phyloP scores from a whole-genome alignment of 1,140 invertebrate genomes.

The Melipona quadrifasciata region DNA sequence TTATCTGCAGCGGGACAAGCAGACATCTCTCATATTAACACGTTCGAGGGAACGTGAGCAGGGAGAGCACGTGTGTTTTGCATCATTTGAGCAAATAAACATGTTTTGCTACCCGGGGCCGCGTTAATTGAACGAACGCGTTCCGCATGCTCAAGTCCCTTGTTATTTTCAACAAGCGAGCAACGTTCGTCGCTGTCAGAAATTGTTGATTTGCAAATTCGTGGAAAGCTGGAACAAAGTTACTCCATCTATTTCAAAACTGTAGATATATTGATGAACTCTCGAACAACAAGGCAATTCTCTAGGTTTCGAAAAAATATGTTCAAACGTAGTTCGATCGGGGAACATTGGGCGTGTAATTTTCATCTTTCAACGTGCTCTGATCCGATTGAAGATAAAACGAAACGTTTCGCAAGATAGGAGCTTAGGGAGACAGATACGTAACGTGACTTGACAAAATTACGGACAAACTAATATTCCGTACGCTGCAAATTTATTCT shows the following conservation, averaged over 20 bases:
- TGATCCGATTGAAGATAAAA: no score
- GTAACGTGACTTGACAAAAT: not conserved
- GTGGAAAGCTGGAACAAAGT: not conserved
- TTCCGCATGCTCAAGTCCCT: not conserved
- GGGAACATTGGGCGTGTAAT: not conserved
- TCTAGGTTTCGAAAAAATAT: not conserved
- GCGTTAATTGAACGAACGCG: conserved; percentile 2
- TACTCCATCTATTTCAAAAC: not conserved
- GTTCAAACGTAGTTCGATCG: not conserved
- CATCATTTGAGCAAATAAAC: not conserved
- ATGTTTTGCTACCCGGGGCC: not conserved
- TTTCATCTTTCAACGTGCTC: not conserved
- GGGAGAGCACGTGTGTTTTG: not conserved
- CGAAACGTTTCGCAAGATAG: no score
- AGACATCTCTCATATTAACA: not conserved
- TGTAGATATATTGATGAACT: not conserved
- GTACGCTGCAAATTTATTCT: not conserved
- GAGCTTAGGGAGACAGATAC: not conserved
- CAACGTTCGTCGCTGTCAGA: not conserved
- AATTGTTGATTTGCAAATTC: not conserved
- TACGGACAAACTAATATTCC: not conserved
- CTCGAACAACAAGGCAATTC: not conserved
- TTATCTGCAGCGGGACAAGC: not conserved
- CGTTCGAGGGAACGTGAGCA: not conserved
- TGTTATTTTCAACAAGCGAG: not conserved